phyloP scores from a whole-genome alignment of 2,888 invertebrate species.

The Osmoderma eremita region DNA sequence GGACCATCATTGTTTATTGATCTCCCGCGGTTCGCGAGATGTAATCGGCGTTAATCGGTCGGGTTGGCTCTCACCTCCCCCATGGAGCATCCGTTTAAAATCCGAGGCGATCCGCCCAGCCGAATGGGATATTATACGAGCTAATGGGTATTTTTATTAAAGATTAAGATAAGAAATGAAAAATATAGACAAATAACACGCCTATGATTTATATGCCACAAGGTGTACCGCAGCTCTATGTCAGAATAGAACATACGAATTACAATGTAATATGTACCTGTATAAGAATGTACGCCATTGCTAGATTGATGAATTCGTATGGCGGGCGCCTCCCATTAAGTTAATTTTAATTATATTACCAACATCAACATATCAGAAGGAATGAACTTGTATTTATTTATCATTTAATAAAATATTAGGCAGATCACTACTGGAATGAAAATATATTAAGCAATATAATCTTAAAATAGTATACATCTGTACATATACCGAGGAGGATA shows the following conservation, averaged over 20 bases:
- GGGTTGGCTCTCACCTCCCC: conserved; percentile 60
- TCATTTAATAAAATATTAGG: no score
- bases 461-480: no score
- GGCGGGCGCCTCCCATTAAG: no score
- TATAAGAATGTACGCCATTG: neutral
- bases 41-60: conserved; percentile 62
- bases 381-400: no score
- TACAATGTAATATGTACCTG: no score
- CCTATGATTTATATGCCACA: conserved; percentile 31
- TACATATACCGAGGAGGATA: no score
- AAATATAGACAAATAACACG: conserved; percentile 38
- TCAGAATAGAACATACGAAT: conserved; percentile 6
- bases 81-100: conserved; percentile 53
- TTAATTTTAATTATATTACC: no score
- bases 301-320: no score
- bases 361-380: no score
- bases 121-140: conserved; percentile 55
- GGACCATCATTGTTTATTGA: conserved; percentile 61
- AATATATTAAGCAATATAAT: no score
- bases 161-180: conserved; percentile 53
- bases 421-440: no score
- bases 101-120: conserved; percentile 50
- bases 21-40: conserved; percentile 59
- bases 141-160: conserved; percentile 55
- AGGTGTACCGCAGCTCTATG: conserved; percentile 13